These are phyloP conservation scores for Chironomus tentans DNA, from an alignment of 2,888 invertebrate species.

Conservation along the genomic window DNA sequence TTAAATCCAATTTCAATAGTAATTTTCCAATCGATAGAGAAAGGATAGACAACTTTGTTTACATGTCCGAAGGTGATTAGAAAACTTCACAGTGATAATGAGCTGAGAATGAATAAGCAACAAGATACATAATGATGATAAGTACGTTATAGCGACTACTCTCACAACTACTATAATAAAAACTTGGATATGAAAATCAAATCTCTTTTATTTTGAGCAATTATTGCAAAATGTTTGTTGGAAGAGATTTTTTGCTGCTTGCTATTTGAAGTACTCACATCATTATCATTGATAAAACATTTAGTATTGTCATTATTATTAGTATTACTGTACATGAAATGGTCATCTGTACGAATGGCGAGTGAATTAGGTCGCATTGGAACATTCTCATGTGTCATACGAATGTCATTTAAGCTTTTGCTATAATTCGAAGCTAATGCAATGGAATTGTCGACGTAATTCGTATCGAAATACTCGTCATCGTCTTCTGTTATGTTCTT, in stretches of 20 bases:
- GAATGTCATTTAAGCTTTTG: constrained; percentile 15
- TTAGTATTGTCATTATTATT: not conserved
- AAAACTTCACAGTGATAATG: not conserved
- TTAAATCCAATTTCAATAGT: too few relatives aligned
- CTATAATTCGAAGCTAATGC: not conserved
- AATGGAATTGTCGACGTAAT: not conserved
- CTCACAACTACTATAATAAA: not conserved
- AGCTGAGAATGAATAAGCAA: not conserved
- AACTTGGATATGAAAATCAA: too few relatives aligned
- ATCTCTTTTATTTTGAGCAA: too few relatives aligned
- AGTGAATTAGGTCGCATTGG: not conserved
- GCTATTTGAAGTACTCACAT: not conserved
- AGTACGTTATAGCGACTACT: not conserved
- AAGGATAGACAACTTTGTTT: too few relatives aligned
- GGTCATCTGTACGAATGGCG: constrained; percentile 4
- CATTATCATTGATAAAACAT: not conserved
- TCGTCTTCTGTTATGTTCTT: not conserved
- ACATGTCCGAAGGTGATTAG: too few relatives aligned
- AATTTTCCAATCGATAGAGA: too few relatives aligned
- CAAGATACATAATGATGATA: too few relatives aligned
- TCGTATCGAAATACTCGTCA: constrained; percentile 10
- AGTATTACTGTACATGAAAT: not conserved
- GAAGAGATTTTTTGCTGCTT: not conserved
- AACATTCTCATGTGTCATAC: not conserved
- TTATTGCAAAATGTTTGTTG: not conserved